Evolutionary conservation across 2,797 vertebrate species (phyloP), one percentile per base, ranked within the genome.

Genomic region (Xenentodon cancila): DNA sequence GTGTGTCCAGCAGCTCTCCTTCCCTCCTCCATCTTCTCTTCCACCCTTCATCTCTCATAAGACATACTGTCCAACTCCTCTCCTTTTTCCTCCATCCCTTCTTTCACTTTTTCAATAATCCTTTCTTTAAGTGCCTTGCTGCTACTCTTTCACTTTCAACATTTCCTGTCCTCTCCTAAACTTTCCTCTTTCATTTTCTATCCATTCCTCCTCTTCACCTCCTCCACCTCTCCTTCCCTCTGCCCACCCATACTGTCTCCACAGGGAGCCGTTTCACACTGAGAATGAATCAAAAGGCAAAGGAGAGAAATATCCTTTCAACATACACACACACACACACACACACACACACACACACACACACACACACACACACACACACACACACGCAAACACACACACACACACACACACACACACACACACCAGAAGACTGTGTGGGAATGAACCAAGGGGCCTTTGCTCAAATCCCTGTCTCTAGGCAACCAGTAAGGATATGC

Each of bases 361-460:
- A 71, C 53, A 64, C 47, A 67, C 59, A 58, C 53, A 25, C 25
- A 25, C 25, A 25, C 25, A 25, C 25, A 25, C 25, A 25, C 25
- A 25, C 25, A 25, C 25, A 25, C 25, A 25, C 25, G 5, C 25
- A 25, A 3, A 25, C 25, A 25, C 25, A 25, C 25, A 25, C 25
- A 25, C 68, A 48, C 66, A 25, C 54, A 42, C 52, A 22, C 58
- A 19, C 50, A 63, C 64, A 75, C 70, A 63, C 59, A 71, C 53
- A 64, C 44, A 67, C 59, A 58, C 53, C 61, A 59, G 76, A 81
- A 79, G 78, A 84, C 96, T 98, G 97, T 99, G 97, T 99, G 97
- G 97, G 97, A 99, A 99, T 98, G 95, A 96, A 96, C 95, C 95
- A 94, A 97, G 96, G 96, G 96, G 95, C 96, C 95, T 95, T n/a